Conservation (phyloP, 2,888 invertebrate species). For the Junonia oenone region DNA sequence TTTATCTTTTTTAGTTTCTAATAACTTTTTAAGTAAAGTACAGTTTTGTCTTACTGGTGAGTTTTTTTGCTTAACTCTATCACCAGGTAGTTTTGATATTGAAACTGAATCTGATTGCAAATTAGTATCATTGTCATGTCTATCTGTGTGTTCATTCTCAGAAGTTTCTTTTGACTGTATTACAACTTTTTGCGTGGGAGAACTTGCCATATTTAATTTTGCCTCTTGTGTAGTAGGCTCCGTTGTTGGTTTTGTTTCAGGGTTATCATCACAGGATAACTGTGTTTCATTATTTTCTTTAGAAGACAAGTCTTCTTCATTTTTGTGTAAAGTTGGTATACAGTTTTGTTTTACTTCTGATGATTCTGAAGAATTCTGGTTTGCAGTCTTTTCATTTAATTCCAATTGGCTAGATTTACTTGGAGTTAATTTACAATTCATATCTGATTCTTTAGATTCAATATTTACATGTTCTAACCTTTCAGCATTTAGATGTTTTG, state of each 20-base stretch:
- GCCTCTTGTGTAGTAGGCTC: conserved; percentile 7
- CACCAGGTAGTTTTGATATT: conserved; percentile 12
- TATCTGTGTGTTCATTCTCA: conserved; percentile 12
- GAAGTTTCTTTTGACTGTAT: conserved; percentile 2
- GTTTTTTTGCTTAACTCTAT: conserved; percentile 24
- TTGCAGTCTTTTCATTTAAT: conserved; percentile 5
- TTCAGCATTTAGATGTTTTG: conserved; percentile 33
- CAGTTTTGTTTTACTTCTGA: conserved; percentile 22
- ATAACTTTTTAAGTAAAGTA: conserved; percentile 63
- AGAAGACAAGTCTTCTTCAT: conserved; percentile 6
- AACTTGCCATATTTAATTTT: conserved; percentile 2
- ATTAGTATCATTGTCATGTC: conserved; percentile 9
- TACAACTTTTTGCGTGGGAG: background rate
- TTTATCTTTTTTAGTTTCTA: conserved; percentile 59
- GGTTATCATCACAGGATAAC: conserved; percentile 8
- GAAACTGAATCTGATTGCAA: conserved; percentile 15
- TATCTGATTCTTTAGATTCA: conserved; percentile 11
- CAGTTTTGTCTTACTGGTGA: conserved; percentile 48
- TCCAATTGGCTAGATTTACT: background rate
- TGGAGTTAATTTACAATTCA: conserved; percentile 11
- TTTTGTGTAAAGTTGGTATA: conserved; percentile 6
- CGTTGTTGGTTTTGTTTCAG: conserved; percentile 2
- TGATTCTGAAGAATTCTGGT: conserved; percentile 3
- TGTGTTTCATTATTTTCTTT: conserved; percentile 10
- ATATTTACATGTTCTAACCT: conserved; percentile 24